A percentile compares a stretch with the other conserved stretches of the same genome.
These are phyloP conservation scores for Caretta caretta DNA, from an alignment of 2,113 vertebrate species.

Conservation along the genomic window DNA sequence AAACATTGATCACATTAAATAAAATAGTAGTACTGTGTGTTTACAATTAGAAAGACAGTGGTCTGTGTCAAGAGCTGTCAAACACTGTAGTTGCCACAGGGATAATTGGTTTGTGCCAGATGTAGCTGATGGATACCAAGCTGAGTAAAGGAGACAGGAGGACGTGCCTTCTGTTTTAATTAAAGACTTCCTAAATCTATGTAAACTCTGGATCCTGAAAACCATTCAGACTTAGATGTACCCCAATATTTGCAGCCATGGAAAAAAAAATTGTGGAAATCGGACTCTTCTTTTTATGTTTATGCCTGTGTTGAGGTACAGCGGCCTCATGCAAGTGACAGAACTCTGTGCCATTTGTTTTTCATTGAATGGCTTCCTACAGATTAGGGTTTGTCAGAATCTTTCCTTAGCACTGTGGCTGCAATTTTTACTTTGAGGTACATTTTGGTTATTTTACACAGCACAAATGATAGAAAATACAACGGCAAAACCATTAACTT, in stretches of 20 bases:
- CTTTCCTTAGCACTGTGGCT: slow-evolving; percentile 7
- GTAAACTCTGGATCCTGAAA: slow-evolving; percentile 33
- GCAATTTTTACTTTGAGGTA: slow-evolving; percentile 50
- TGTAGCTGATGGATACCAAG: slow-evolving; percentile 62
- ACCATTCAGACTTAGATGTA: background rate
- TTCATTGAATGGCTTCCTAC: background rate
- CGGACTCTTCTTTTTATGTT: background rate
- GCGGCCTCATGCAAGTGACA: background rate
- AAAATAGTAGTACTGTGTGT: background rate
- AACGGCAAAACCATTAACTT: background rate
- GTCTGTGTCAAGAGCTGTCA: slow-evolving; percentile 59
- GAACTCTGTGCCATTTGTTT: background rate
- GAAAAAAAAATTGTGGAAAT: rapidly evolving
- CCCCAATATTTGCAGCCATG: rapidly evolving
- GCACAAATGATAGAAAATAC: slow-evolving; percentile 24
- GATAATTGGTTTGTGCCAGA: slow-evolving; percentile 70
- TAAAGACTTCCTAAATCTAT: slow-evolving; percentile 56
- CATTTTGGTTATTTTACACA: slow-evolving; percentile 44
- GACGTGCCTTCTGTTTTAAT: slow-evolving; percentile 70
- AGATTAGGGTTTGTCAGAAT: slow-evolving; percentile 41
- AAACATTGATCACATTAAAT: background rate
- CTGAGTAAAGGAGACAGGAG: slow-evolving; percentile 66
- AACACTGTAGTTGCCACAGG: slow-evolving; percentile 67
- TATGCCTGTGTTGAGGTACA: background rate
- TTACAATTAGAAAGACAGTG: slow-evolving; percentile 27